Evolutionary conservation across 37 sponge, comb jelly and placozoan species (phyloP), one percentile per base, ranked within the genome.

Genomic region (Oopsacas minuta): DNA sequence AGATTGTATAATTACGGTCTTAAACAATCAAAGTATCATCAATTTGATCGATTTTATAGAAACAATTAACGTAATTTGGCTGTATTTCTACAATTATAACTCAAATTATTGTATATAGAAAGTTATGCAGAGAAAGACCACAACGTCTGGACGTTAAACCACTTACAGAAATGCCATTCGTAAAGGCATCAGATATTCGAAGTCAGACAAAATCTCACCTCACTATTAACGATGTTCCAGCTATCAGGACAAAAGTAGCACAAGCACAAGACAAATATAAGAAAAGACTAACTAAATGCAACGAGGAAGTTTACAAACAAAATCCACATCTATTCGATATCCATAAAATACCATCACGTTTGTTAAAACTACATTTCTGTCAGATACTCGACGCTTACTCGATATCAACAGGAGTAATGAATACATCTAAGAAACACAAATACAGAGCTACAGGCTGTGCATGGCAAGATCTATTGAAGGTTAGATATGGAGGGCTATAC

Each of bases 221-320:
- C 34, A 89, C 89, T 52, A 86, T 89, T 34, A 86, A 89, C 38
- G 89, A 89, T 82, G 84, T 89, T 5, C 89, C 89, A 1, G 36
- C 52, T 39, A 89, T 89, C 52, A 34, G 89, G 39, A 51, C 82
- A 32, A 83, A 86, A 82, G 89, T 89, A 12, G 37, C 52, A 1
- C 75, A 61, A 34, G 86, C 86, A 25, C 81, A 81, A 36, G 39
- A 36, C 5, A 35, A 86, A 35, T 86, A 86, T 52, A 86, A 37
- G 81, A 75, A 81, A 36, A 86, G 39, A 28, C 82, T 86, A 15
- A 38, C 82, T 1, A 28, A 81, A 1, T 38, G 39, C 42, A 86
- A 86, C 36, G 86, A 86, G 82, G 36, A 81, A 28, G 35, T 86
- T 36, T 81, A 86, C 51, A n/a, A 39, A 32, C 46, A 28, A n/a